A percentile compares a stretch with the other conserved stretches of the same genome.
These are phyloP conservation scores for Pristionchus pacificus DNA, from an alignment of 1,140 invertebrate species.

Conservation along the genomic window DNA sequence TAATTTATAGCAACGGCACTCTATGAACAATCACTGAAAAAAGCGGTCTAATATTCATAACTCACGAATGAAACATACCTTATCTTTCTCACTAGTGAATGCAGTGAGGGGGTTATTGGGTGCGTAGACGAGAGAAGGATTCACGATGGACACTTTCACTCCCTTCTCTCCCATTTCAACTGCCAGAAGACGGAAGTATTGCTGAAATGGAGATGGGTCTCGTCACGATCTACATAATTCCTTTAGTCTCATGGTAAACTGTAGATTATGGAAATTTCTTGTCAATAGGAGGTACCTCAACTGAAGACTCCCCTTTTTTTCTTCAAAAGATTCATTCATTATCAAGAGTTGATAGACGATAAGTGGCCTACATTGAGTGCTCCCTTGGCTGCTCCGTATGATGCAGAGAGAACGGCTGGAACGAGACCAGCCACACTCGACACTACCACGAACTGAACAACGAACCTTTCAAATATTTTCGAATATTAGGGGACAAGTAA, in stretches of 20 bases:
- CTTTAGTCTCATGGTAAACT: too few species aligned
- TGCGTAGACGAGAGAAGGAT: neutral
- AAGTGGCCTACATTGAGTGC: neutral
- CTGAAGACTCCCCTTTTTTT: too few species aligned
- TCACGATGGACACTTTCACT: neutral
- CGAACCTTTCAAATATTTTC: too few species aligned
- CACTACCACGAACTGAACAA: neutral
- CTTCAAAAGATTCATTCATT: too few species aligned
- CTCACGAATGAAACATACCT: too few species aligned
- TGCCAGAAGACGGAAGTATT: neutral
- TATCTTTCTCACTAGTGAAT: too few species aligned
- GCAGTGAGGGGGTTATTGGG: neutral
- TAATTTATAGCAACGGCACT: neutral
- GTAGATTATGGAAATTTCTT: too few species aligned
- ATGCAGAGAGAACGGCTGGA: neutral
- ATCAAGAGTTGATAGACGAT: too few species aligned
- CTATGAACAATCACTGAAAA: neutral
- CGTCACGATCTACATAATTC: too few species aligned
- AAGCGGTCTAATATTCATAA: neutral
- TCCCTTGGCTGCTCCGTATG: neutral
- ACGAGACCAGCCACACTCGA: neutral
- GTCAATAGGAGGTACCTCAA: too few species aligned
- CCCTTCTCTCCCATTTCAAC: conserved; percentile 1
- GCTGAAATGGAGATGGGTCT: neutral
- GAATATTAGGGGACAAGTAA: too few species aligned